A percentile compares a stretch with the other conserved stretches of the same genome.
Conservation (phyloP, 2,113 vertebrate species). For the Pleuronectes platessa region DNA sequence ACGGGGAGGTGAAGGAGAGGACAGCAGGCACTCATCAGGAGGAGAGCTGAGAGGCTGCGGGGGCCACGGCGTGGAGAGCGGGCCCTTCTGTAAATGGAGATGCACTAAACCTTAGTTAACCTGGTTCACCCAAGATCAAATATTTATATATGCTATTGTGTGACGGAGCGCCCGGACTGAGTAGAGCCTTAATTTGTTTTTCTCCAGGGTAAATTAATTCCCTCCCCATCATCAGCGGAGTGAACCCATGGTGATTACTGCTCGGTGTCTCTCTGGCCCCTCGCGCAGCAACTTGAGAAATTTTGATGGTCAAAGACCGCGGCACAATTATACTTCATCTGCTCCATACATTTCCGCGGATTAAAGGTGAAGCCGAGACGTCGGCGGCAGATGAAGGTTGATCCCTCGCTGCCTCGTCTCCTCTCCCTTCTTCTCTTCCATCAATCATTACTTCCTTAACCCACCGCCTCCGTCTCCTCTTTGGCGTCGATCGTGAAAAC, state of each 20-base stretch:
- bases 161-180: constrained; percentile 67
- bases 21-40: constrained; percentile 69
- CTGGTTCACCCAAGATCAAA: constrained; percentile 84
- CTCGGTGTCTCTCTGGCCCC: constrained; percentile 47
- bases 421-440: constrained; percentile 2
- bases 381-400: constrained; percentile 52
- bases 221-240: constrained; percentile 79
- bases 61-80: constrained; percentile 72
- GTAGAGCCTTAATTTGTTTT: constrained; percentile 84
- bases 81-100: constrained; percentile 83
- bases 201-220: constrained; percentile 82
- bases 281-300: constrained; percentile 75
- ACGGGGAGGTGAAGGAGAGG: constrained; percentile 71
- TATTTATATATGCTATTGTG: constrained; percentile 88
- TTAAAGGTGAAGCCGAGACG: constrained; percentile 79
- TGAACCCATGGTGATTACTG: constrained; percentile 77
- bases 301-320: constrained; percentile 80
- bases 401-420: constrained; percentile 31
- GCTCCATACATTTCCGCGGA: constrained; percentile 81
- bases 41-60: constrained; percentile 63
- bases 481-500: constrained; percentile 30
- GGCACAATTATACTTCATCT: constrained; percentile 83
- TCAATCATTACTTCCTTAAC: constrained; percentile 20
- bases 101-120: constrained; percentile 85
- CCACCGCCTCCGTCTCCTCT: constrained; percentile 23